Evolutionary conservation across 2,797 vertebrate species (phyloP).

Genomic region (Eulemur coronatus): DNA sequence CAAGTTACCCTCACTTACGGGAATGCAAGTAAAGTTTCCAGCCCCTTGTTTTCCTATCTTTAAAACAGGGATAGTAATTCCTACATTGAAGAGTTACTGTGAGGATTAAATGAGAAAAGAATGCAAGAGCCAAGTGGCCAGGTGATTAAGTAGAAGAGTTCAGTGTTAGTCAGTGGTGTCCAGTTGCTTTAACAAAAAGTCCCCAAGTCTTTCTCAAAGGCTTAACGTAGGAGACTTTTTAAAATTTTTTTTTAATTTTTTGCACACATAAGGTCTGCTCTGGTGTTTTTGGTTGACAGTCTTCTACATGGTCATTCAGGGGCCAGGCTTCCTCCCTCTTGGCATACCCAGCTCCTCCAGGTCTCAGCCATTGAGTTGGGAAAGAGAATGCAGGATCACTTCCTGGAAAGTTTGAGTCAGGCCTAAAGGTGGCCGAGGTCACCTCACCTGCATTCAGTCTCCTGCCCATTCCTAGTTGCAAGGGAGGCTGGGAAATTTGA

Average conservation of each 20-base stretch:
- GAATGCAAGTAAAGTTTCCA: neutral
- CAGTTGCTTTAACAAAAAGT: neutral
- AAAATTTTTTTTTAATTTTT: neutral
- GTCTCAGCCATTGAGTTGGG: neutral
- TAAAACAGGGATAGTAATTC: neutral
- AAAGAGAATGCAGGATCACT: neutral
- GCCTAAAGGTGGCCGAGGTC: neutral
- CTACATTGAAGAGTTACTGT: neutral
- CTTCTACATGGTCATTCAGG: neutral
- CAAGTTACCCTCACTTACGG: neutral
- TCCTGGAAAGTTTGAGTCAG: neutral
- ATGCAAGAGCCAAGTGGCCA: neutral
- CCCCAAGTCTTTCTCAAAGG: neutral
- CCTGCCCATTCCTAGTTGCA: neutral
- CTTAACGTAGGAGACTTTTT: neutral
- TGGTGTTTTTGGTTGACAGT: neutral
- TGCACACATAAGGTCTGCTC: neutral
- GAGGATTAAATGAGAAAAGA: slow-evolving; percentile 7
- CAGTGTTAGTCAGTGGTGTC: neutral
- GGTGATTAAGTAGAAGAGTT: neutral
- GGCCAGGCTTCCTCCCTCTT: neutral
- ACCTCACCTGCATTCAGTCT: neutral
- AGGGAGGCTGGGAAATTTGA: neutral
- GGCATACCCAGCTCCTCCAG: neutral
- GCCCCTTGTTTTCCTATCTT: neutral